Base-by-base conservation (phyloP, 2,797 vertebrate genomes). In the Avahi laniger region DNA sequence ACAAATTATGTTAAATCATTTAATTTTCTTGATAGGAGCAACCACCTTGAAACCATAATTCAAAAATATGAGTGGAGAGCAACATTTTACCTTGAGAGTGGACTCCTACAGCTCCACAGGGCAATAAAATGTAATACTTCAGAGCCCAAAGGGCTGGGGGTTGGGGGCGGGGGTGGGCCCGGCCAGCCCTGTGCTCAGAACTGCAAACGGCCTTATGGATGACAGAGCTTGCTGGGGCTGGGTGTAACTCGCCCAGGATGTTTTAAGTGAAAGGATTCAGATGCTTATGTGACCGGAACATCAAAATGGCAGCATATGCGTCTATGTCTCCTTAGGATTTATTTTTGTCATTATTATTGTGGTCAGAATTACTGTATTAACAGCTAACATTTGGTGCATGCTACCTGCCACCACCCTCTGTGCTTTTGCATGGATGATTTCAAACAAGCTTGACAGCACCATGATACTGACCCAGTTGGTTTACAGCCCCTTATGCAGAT, bases 21-120 rank as follows among this genome's bases (percentile, higher is more conserved):
- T 98, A 96, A 98, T 98, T 98, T 98, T 96, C 97, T 97, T 97
- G 93, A 98, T 98, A 97, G 86, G 96, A 98, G 94, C 93, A 98
- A 97, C 92, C 94, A 97, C 89, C 95, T 97, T 98, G 98, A 98
- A 98, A 93, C 72, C 97, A 94, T 98, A 98, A 98, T 96, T 98
- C 92, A 98, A 98, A 98, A 98, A 96, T 96, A 98, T 97, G 97
- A 95, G 96, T 97, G 54, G 94, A 97, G 95, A 98, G 94, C 98
- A 96, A 75, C 97, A 79, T 95, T 70, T 84, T 96, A 79, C 94
- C 97, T 97, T 86, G 96, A n/a, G 46, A 93, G 76, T 79, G 96
- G 97, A 91, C 89, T 96, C 91, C 95, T 91, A 48, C 76, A 96
- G 98, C 93, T 97, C 96, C 87, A 69, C 11, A 0, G 94, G 96